Base-by-base conservation (phyloP, 2,797 vertebrate genomes). In the Gymnodraco acuticeps region DNA sequence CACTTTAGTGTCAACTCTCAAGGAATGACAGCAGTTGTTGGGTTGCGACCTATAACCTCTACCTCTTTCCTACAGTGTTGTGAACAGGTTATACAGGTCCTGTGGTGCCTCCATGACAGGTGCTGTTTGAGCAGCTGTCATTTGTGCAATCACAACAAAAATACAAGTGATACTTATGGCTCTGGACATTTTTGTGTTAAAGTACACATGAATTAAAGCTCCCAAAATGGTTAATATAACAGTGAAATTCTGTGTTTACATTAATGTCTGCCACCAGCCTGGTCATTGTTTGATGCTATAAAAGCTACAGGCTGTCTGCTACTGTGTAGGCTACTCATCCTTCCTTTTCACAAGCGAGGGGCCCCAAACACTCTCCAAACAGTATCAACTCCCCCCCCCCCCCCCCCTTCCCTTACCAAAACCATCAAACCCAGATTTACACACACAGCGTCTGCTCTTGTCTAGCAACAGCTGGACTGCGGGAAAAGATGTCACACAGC, bases 401-500 rank as follows among this genome's bases (percentile, higher is more conserved):
- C 23, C 42, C 52, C 46, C 17, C 3, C n/a, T 1, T 15, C 15
- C 1, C 15, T 31, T 51, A 65, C 23, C 62, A 64, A 69, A 81
- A 45, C 20, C 54, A 84, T 48, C 74, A 78, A 42, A 69, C 43
- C 65, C 73, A 27, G 12, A 48, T 20, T n/a, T 11, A 56, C 61
- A 65, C 69, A 78, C 68, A 69, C 42, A 61, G 15, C 16, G n/a
- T 80, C 75, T 80, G 78, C 55, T 23, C 31, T 43, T n/a, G 59
- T 79, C 70, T 56, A 19, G 65, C 81, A 90, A 80, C 87, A 92
- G 90, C 87, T 93, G 90, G 82, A 77, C 73, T 83, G 80, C 77
- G 81, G 55, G 50, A 10, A 51, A 75, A 84, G 19, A 83, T 73
- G 86, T 83, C 87, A 84, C 81, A 76, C 55, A 78, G 64, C 15